Base-by-base conservation (phyloP, 2,113 vertebrate genomes). In the Periophthalmus modestus region DNA sequence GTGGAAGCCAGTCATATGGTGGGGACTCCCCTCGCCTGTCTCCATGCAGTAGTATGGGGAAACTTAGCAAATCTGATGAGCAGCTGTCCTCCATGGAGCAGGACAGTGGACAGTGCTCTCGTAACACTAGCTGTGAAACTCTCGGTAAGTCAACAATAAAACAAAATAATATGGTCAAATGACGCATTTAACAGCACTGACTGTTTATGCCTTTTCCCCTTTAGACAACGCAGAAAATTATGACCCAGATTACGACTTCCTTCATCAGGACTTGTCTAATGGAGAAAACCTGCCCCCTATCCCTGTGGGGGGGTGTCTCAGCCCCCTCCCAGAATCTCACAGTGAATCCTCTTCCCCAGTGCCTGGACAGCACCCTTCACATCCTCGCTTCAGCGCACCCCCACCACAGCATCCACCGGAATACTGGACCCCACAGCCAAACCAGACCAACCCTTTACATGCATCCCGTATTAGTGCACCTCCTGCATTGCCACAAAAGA, bases 91-190 rank as follows among this genome's bases (percentile, higher is more conserved):
- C 96, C 0, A 93, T 97, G 93, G 97, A 99, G 91, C 94, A 96
- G 12, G 97, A 99, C 94, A 99, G 97, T 0, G 97, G 97, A 1
- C 98, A 98, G 91, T 98, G 97, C 92, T 99, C 98, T 43, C 95
- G 95, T 73, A 99, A 99, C 92, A 99, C 98, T 89, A 99, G 97
- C 95, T 99, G 97, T 91, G 98, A 99, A 91, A 99, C 98, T 0
- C 93, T 99, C 9, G 98, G 98, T 98, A 90, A 93, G 93, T 24
- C 36, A 66, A 21, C 36, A 9, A 66, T 23, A 14, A 14, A 67
- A 24, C 66, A 7, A 36, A 1, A 43, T 43, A 43, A 43, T 11
- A 19, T 11, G 18, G 18, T 15, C 9, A 65, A 39, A n/a, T 14
- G 12, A 36, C n/a, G 61, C 2, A 4, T 65, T 43, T 65, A 65